Evolutionary conservation across 2,113 vertebrate genomes (phyloP).

Genomic region (Oreochromis aureus): DNA sequence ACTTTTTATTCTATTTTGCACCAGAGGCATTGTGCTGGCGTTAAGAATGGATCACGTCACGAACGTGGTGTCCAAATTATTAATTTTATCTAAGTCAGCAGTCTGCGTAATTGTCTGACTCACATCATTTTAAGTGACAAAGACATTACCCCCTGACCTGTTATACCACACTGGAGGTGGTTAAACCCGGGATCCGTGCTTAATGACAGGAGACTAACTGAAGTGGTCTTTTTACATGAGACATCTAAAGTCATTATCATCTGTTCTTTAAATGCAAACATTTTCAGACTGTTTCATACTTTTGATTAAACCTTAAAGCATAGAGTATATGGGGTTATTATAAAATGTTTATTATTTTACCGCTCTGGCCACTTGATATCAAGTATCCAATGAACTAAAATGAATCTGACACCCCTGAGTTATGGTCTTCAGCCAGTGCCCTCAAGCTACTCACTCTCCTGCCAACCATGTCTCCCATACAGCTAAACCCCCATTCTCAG

Average conservation of each 20-base stretch:
- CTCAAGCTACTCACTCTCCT: neutral
- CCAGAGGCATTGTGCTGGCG: neutral
- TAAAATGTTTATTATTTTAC: neutral
- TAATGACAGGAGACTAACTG: neutral
- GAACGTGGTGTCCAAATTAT: neutral
- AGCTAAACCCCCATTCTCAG: neutral
- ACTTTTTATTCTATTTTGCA: neutral
- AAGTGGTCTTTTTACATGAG: neutral
- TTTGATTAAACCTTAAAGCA: neutral
- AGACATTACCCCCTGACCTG: neutral
- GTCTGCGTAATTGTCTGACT: neutral
- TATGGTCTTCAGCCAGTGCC: neutral
- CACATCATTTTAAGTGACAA: neutral
- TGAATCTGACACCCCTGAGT: neutral
- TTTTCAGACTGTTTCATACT: neutral
- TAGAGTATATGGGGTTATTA: fast-evolving
- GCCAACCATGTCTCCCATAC: neutral
- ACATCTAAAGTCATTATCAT: neutral
- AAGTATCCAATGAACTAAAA: neutral
- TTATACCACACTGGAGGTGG: neutral
- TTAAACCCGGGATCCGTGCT: neutral
- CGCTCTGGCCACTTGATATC: neutral
- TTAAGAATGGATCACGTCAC: neutral
- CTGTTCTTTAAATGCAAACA: neutral
- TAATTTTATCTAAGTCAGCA: neutral